phyloP scores from a whole-genome alignment of 2,888 invertebrate genomes.

The Bimastos eiseni region DNA sequence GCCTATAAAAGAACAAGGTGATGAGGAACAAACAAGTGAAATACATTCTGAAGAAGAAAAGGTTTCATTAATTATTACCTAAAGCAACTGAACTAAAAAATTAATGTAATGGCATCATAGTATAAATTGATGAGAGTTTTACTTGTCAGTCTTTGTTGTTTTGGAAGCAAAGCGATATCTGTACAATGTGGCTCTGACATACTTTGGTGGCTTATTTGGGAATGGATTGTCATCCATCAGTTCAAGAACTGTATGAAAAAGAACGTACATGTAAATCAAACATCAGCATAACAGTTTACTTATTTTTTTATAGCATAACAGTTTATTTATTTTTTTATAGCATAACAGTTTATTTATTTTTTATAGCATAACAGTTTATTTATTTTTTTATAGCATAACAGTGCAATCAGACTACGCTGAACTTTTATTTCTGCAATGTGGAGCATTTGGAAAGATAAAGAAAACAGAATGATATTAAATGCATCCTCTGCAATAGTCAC shows the following conservation, averaged over 20 bases:
- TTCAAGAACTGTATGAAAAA: slow-evolving; percentile 54
- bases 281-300: neutral
- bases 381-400: too few species aligned
- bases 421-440: neutral
- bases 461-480: too few species aligned
- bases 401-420: neutral
- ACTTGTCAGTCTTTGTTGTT: slow-evolving; percentile 28
- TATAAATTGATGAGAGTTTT: neutral
- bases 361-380: too few species aligned
- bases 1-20: neutral
- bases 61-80: neutral
- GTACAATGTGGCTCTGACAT: slow-evolving; percentile 67
- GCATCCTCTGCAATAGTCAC: too few species aligned
- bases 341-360: too few species aligned
- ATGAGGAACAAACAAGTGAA: neutral
- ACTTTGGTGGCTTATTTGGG: slow-evolving; percentile 71
- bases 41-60: neutral
- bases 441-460: too few species aligned
- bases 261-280: neutral
- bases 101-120: neutral
- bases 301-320: too few species aligned
- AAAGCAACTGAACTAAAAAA: neutral
- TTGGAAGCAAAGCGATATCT: slow-evolving; percentile 57
- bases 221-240: slow-evolving; percentile 67
- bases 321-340: too few species aligned